Evolutionary conservation across 2,888 invertebrate genomes (phyloP), one percentile per base, ranked within the genome.

Genomic region (Drosophila leonis): DNA sequence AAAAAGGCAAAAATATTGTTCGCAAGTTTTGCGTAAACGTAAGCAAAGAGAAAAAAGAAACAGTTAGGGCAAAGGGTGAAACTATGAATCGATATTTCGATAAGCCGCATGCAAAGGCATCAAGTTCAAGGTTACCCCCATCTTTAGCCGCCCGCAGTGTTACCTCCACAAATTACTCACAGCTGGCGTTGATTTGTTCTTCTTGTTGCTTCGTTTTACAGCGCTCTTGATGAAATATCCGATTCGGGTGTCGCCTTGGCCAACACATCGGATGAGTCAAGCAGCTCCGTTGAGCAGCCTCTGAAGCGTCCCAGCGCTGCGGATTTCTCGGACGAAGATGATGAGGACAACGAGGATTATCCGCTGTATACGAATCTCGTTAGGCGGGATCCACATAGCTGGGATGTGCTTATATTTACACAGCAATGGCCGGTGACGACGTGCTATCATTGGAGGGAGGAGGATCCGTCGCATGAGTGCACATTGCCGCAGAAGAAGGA

Each of bases 361-460:
- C 67, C 70, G 12, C 18, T 71, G 7, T 76, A 77, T 24, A 24
- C 29, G 15, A 74, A 75, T 27, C 33, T 8, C 0, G 6, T 56
- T 15, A 59, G 48, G 12, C 27, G 44, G 4, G 72, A 72, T 8
- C 27, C 48, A 4, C 76, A 94, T 46, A 94, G 95, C 13, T 97
- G 96, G 95, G 97, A 97, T 91, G 92, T 96, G 48, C 87, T 97
- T 9, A 95, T 97, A 70, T 97, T 96, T 89, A 96, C 97, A 0
- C 97, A 97, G 92, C 94, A 95, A 82, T 97, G 97, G 97, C 97
- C 97, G 0, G 94, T 94, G 44, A 95, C 96, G 0, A 94, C 95
- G 3, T 97, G 97, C 87, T 94, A 94, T 46, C 94, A 95, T 72
- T 97, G 97, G 96, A 94, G 95, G 82, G 94, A 95, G 77, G 93